Percentiles rank a stretch among this genome's conserved stretches.
These are phyloP conservation scores for Saxicola maurus DNA, from an alignment of 2,797 vertebrate genomes.

Conservation along the genomic window DNA sequence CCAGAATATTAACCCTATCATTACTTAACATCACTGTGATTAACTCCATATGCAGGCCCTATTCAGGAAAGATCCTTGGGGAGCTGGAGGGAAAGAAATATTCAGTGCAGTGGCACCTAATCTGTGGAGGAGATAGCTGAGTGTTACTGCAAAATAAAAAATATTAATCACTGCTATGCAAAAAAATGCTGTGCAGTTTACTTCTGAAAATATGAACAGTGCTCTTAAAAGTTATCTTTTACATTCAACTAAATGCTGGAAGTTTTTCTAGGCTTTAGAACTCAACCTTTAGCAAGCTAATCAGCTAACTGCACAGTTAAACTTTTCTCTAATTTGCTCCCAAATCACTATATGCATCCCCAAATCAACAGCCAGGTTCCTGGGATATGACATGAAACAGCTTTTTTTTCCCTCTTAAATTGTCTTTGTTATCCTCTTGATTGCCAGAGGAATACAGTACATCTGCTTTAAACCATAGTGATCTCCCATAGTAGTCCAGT, in stretches of 20 bases:
- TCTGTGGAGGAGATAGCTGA: background rate
- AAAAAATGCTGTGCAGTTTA: background rate
- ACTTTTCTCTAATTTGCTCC: background rate
- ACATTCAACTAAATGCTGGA: background rate
- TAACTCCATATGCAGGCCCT: background rate
- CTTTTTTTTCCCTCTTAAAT: background rate
- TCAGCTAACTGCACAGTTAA: background rate
- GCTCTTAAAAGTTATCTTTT: background rate
- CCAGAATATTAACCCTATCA: background rate
- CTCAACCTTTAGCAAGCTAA: background rate
- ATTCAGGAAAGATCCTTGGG: background rate
- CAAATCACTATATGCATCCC: background rate
- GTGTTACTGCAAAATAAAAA: background rate
- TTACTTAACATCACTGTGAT: background rate
- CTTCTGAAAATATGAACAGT: background rate
- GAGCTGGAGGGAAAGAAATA: background rate
- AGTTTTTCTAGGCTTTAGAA: background rate
- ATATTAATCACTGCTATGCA: background rate
- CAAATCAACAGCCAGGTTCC: background rate
- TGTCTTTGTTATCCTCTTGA: background rate
- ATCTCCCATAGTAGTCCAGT: background rate
- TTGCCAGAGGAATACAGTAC: background rate
- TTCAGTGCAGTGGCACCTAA: background rate
- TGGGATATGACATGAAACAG: background rate
- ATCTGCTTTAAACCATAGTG: background rate